Conservation (phyloP, 2,113 vertebrate genomes). For the Ictalurus furcatus region DNA sequence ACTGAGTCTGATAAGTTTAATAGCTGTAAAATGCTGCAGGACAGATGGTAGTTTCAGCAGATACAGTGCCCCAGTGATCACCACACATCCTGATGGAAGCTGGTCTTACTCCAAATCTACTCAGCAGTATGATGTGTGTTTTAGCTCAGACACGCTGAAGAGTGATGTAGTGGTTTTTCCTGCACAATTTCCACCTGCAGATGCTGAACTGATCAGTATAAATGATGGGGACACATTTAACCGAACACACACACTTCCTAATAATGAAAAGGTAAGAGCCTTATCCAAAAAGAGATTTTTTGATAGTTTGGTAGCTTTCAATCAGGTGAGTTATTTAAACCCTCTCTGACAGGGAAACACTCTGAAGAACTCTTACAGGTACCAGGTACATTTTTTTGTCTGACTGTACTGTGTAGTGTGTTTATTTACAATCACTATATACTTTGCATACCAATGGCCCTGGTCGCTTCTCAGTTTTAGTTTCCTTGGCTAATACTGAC, state of each 20-base stretch:
- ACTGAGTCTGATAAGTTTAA: constrained; percentile 66
- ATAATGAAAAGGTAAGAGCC: constrained; percentile 54
- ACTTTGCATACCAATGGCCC: background rate
- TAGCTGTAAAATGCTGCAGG: constrained; percentile 65
- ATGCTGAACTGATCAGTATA: constrained; percentile 45
- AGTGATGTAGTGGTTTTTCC: constrained; percentile 62
- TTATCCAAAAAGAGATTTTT: background rate
- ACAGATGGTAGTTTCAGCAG: constrained; percentile 60
- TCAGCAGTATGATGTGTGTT: constrained; percentile 72
- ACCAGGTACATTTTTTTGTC: background rate
- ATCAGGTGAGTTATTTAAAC: background rate
- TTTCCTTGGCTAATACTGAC: background rate
- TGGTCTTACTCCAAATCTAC: constrained; percentile 72
- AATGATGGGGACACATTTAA: constrained; percentile 64
- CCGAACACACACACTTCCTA: constrained; percentile 67
- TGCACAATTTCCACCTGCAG: constrained; percentile 54
- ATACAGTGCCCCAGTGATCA: constrained; percentile 67
- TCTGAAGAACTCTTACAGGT: background rate
- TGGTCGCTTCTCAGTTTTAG: background rate
- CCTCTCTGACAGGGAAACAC: background rate
- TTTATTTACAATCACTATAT: background rate
- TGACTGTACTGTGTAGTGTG: background rate
- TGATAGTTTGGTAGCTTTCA: background rate
- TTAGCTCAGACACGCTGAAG: constrained; percentile 63
- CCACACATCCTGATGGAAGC: constrained; percentile 69